phyloP scores from a whole-genome alignment of 2,888 invertebrate species.

The Drosophila colorata region DNA sequence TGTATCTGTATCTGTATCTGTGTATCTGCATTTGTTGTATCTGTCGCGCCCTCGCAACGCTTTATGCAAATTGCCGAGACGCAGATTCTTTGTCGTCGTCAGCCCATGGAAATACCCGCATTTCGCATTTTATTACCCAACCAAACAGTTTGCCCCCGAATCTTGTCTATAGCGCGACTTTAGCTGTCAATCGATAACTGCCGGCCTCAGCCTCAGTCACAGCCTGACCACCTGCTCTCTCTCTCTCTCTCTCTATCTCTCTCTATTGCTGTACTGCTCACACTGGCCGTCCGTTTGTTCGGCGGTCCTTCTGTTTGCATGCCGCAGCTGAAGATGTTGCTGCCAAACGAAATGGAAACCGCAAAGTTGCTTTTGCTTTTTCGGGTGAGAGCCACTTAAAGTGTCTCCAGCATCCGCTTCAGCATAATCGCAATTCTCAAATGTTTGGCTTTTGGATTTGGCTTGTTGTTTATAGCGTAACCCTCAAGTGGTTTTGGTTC shows the following conservation, averaged over 20 bases:
- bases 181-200: conserved; percentile 66
- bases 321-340: conserved; percentile 6
- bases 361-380: conserved; percentile 17
- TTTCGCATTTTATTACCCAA: conserved; percentile 53
- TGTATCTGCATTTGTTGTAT: conserved; percentile 31
- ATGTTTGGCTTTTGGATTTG: conserved; percentile 6
- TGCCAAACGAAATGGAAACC: conserved; percentile 44
- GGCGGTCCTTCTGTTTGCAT: conserved; percentile 5
- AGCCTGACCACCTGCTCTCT: conserved; percentile 1
- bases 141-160: conserved; percentile 32
- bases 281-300: neutral
- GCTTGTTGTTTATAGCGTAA: neutral
- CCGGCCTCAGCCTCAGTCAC: conserved; percentile 7
- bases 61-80: conserved; percentile 48
- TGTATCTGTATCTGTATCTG: conserved; percentile 7
- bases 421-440: conserved; percentile 18
- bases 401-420: conserved; percentile 17
- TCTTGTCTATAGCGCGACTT: conserved; percentile 41
- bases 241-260: conserved; percentile 18
- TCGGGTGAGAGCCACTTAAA: conserved; percentile 17
- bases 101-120: conserved; percentile 28
- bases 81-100: conserved; percentile 19
- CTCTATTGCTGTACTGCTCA: neutral
- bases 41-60: conserved; percentile 46
- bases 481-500: neutral